Percentiles rank a stretch among this genome's conserved stretches.
These are phyloP conservation scores for Pycnonotus jocosus DNA, from an alignment of 2,113 vertebrate species.

Conservation along the genomic window DNA sequence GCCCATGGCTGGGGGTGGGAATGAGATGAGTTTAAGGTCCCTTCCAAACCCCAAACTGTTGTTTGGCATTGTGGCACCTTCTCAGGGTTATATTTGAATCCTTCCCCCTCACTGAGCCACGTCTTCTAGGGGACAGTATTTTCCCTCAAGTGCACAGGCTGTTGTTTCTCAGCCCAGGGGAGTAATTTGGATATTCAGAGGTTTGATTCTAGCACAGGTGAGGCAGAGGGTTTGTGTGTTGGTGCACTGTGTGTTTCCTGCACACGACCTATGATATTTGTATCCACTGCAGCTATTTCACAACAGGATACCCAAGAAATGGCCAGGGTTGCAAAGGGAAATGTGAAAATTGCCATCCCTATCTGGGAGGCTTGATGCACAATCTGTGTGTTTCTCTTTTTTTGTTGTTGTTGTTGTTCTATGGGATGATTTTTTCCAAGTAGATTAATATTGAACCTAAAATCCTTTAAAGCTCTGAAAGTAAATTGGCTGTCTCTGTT, in stretches of 20 bases:
- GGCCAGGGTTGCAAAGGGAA: background rate
- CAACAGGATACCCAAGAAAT: background rate
- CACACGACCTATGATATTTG: accelerated
- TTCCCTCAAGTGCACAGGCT: background rate
- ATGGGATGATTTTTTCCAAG: background rate
- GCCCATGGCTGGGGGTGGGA: too few species aligned
- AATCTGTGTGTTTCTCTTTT: background rate
- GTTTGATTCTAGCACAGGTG: background rate
- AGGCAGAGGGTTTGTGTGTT: background rate
- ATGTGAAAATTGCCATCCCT: background rate
- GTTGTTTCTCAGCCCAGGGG: background rate
- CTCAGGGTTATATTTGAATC: background rate
- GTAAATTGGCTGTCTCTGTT: background rate
- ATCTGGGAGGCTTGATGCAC: background rate
- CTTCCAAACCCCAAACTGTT: background rate
- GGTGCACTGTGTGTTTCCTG: background rate
- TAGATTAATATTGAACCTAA: background rate
- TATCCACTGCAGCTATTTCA: background rate
- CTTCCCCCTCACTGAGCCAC: background rate
- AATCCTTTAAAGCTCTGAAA: background rate
- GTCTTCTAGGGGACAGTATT: background rate
- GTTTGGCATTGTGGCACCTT: background rate
- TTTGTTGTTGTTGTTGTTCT: background rate
- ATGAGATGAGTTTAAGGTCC: background rate
- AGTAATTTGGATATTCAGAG: background rate